These are phyloP conservation scores for Dendrolimus punctatus DNA, from an alignment of 1,140 invertebrate genomes.

Conservation along the genomic window DNA sequence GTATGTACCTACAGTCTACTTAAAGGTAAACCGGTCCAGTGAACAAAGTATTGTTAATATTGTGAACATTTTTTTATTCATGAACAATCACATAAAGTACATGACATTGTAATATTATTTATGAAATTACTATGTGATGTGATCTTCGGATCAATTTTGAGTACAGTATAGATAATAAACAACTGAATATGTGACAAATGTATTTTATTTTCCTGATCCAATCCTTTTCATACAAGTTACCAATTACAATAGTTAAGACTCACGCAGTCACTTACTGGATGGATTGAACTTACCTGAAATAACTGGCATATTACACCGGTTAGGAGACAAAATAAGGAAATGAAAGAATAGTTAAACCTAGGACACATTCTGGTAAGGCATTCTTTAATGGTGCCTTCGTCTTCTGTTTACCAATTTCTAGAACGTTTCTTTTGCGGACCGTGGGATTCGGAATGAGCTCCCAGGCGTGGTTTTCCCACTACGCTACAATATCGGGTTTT, in stretches of 20 bases:
- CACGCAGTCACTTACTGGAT: neutral
- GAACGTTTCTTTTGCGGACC: no score
- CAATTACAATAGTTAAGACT: neutral
- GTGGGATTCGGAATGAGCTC: no score
- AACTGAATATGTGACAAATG: slow-evolving; percentile 70
- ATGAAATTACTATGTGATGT: slow-evolving; percentile 73
- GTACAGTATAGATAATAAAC: slow-evolving; percentile 74
- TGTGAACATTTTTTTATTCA: slow-evolving; percentile 72
- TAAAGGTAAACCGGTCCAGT: slow-evolving; percentile 66
- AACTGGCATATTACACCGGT: no score
- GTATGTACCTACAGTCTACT: slow-evolving; percentile 60
- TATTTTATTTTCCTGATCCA: slow-evolving; percentile 39
- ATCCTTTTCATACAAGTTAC: neutral
- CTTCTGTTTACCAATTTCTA: no score
- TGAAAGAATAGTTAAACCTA: no score
- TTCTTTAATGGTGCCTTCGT: no score
- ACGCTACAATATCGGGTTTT: no score
- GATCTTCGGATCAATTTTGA: slow-evolving; percentile 73
- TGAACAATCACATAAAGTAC: slow-evolving; percentile 69
- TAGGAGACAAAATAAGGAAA: no score
- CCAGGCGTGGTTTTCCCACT: no score
- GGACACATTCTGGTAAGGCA: no score
- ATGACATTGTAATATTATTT: slow-evolving; percentile 74
- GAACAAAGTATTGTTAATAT: slow-evolving; percentile 71
- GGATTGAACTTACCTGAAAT: neutral